Percentiles rank a stretch among this genome's conserved stretches.
Conservation (phyloP, 2,888 invertebrate species). For the Seira ritae region DNA sequence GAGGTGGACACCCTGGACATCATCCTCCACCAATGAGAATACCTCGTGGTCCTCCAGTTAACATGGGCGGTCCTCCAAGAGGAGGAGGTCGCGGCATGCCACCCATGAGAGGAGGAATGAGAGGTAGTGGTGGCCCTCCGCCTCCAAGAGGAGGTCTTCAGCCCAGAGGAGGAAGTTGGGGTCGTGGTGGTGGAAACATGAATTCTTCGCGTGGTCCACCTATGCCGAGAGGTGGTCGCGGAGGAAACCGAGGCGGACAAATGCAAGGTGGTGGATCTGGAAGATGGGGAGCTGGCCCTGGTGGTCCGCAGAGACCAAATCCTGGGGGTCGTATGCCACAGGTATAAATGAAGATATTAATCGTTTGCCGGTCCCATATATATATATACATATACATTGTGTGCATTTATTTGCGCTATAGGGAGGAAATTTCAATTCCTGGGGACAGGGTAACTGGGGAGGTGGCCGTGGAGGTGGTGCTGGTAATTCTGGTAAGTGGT, state of each 20-base stretch:
- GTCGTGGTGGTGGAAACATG: slow-evolving; percentile 42
- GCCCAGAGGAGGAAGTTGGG: slow-evolving; percentile 49
- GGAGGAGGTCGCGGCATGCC: slow-evolving; percentile 64
- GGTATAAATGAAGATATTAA: slow-evolving; percentile 11
- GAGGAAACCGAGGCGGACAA: slow-evolving; percentile 48
- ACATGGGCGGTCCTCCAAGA: slow-evolving; percentile 65
- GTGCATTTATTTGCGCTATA: not conserved
- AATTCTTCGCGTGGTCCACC: slow-evolving; percentile 45
- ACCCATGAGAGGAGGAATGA: slow-evolving; percentile 63
- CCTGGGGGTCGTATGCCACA: slow-evolving; percentile 51
- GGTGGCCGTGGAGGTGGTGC: slow-evolving; percentile 56
- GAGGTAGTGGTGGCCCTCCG: slow-evolving; percentile 63
- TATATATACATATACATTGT: too few relatives aligned
- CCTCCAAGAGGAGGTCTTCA: slow-evolving; percentile 39
- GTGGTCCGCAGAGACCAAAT: slow-evolving; percentile 48
- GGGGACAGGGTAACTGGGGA: slow-evolving; percentile 57
- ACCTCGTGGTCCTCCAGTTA: slow-evolving; percentile 66
- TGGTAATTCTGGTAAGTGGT: slow-evolving; percentile 53
- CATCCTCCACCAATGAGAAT: slow-evolving; percentile 57
- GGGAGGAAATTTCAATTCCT: slow-evolving; percentile 60
- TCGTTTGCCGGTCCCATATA: too few relatives aligned
- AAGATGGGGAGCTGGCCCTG: slow-evolving; percentile 53
- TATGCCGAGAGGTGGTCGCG: slow-evolving; percentile 42
- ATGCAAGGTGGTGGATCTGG: slow-evolving; percentile 44
- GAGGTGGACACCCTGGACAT: slow-evolving; percentile 63